Evolutionary conservation across 1,140 invertebrate genomes (phyloP), one percentile per base, ranked within the genome.

Genomic region (Linepithema humile): DNA sequence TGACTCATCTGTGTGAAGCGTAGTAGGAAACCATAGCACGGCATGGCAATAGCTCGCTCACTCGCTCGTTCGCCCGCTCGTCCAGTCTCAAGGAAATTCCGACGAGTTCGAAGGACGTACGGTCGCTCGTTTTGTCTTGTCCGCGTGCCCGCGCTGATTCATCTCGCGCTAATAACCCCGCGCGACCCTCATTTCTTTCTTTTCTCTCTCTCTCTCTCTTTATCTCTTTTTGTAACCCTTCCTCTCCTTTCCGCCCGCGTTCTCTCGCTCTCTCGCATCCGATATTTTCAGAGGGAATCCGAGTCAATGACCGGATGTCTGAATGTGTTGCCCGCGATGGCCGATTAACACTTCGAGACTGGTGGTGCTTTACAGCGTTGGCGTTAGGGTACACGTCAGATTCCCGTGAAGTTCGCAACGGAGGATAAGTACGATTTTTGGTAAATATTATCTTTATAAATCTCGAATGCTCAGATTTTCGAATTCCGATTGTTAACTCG

Each of bases 151-250:
- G 74, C 74, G 80, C 85, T 90, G 89, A 90, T 88, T 90, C 89
- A 90, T 86, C 88, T 90, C 78, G 75, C 89, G 89, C 72, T 90
- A 90, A 90, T 85, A 88, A 90, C 82, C 86, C 74, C 86, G 80
- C 78, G 74, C 78, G 89, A 84, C 86, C 89, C 86, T 87, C 72
- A 84, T 86, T 86, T 64, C 80, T 80, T 67, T 84, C 43, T 74
- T 20, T 45, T 43, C 17, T 50, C 12, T 45, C n/a, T 32, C 1
- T 5, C 12, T 32, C 32, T 55, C 23, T 15, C 43, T 3, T 12
- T 2, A 5, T 53, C 12, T 17, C 48, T 53, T 2, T 43, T 6
- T 6, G 0, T 10, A 20, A 29, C 5, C 17, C 23, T 32, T 1
- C 5, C 7, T 48, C 15, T 48, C 38, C 12, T 5, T 38, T 17